Conservation (phyloP, 2,888 invertebrate genomes). For the Priocnemis perturbator region DNA sequence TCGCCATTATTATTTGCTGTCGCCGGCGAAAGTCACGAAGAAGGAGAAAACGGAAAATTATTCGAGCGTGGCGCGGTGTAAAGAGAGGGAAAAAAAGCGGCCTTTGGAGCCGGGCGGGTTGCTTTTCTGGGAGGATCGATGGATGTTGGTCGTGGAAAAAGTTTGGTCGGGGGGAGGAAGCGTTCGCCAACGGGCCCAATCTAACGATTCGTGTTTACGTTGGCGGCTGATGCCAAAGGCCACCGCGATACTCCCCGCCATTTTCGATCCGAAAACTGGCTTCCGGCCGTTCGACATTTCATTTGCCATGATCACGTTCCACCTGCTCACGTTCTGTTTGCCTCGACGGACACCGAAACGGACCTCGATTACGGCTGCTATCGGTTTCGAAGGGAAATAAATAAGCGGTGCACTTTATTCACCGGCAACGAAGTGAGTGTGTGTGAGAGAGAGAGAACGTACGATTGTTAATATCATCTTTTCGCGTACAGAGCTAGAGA, state of each 20-base stretch:
- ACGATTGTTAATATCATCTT: no score
- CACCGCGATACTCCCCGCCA: slow-evolving; percentile 4
- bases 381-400: no score
- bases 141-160: no score
- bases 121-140: slow-evolving; percentile 16
- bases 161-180: slow-evolving; percentile 13
- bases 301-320: no score
- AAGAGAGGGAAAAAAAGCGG: slow-evolving; percentile 38
- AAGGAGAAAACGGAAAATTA: slow-evolving; percentile 52
- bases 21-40: slow-evolving; percentile 45
- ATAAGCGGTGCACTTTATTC: no score
- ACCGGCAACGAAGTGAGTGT: no score
- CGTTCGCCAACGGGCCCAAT: slow-evolving; percentile 45
- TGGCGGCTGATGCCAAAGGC: slow-evolving; percentile 34
- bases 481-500: no score
- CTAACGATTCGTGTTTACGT: slow-evolving; percentile 53
- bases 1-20: slow-evolving; percentile 46
- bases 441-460: no score
- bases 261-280: not conserved
- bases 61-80: slow-evolving; percentile 34
- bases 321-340: no score
- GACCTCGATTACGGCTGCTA: no score
- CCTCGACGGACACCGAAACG: no score
- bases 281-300: no score
- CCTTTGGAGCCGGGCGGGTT: not conserved